Conservation (phyloP, 1,140 invertebrate species). For the Lutraria rhynchaena region DNA sequence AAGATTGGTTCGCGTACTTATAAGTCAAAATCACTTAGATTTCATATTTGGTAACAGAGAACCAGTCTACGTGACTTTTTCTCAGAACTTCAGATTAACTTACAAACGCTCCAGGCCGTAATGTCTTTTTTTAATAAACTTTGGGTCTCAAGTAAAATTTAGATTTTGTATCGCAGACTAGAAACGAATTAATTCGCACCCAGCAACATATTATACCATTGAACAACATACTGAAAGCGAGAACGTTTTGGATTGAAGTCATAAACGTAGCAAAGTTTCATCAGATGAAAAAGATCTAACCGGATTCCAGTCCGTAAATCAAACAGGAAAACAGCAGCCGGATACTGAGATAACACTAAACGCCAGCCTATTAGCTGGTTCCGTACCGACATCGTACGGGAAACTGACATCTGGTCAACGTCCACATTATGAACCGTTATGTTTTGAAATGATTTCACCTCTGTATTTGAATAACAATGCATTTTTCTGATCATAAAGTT, state of each 20-base stretch:
- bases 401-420: slow-evolving; percentile 42
- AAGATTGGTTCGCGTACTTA: no score
- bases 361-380: slow-evolving; percentile 7
- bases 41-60: no score
- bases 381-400: slow-evolving; percentile 9
- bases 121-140: background rate
- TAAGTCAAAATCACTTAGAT: no score
- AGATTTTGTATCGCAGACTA: background rate
- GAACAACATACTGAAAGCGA: no score
- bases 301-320: no score
- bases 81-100: background rate
- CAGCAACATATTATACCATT: no score
- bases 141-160: background rate
- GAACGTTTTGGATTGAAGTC: no score
- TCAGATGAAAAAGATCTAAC: no score
- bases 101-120: background rate
- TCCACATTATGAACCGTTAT: slow-evolving; percentile 13
- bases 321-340: slow-evolving; percentile 12
- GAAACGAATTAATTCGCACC: background rate
- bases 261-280: no score
- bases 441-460: background rate
- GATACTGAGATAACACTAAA: background rate
- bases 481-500: slow-evolving; percentile 10
- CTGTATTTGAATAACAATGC: slow-evolving; percentile 47
- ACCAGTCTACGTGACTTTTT: no score